Evolutionary conservation across 2,888 invertebrate genomes (phyloP), one percentile per base, ranked within the genome.

Genomic region (Crematogaster levior): DNA sequence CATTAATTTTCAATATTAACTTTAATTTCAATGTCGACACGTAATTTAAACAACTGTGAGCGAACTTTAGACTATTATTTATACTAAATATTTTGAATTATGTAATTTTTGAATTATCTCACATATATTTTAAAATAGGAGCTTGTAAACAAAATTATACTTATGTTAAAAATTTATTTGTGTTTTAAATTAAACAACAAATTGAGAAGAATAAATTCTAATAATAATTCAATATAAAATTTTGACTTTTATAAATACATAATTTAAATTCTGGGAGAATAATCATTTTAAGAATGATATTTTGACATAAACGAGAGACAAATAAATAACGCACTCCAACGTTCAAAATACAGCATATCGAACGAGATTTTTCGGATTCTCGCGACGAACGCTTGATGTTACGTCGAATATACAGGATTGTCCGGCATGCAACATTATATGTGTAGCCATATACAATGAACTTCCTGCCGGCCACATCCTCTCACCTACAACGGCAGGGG

Each of bases 401-500:
- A 84, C 87, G 82, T 88, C 80, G 84, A 89, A 89, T 89, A 85
- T 84, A 70, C 82, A 89, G 87, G 83, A 85, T 88, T 84, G 87
- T 85, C 82, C 83, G 79, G 61, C 84, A 88, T 90, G 91, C 90
- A 91, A 92, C 88, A 87, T 86, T 90, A 90, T 91, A 91, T 87
- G 85, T 82, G 89, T 89, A 89, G 83, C 89, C 87, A 88, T 88
- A 89, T 90, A 93, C 93, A 93, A 93, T 93, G 92, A 91, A 93
- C 93, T 93, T 93, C 93, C 93, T 93, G 93, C 83, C 86, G 89
- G 87, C 88, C 91, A 92, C 92, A 93, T 93, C 93, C 93, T 93
- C 91, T 93, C 89, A 88, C 86, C 88, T 87, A 88, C 88, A 85
- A 85, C 88, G 84, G 91, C 92, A 91, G 88, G 93, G 92, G 91